Percentiles rank a stretch among this genome's conserved stretches.
These are phyloP conservation scores for Trichopoda pennipes DNA, from an alignment of 2,888 invertebrate genomes.

Conservation along the genomic window DNA sequence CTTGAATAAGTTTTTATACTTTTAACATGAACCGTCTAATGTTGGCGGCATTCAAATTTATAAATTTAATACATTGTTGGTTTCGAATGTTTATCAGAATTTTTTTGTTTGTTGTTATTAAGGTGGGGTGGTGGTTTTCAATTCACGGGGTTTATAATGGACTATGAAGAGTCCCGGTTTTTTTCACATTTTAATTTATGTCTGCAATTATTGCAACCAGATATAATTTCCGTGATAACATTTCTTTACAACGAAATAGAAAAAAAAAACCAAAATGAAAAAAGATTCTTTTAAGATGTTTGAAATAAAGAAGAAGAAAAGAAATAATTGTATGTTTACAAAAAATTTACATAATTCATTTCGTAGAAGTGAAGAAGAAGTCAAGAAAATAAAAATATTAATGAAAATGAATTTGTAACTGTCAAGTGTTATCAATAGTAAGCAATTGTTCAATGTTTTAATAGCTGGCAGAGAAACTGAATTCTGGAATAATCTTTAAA, in stretches of 20 bases:
- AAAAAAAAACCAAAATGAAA: slow-evolving; percentile 49
- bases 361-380: slow-evolving; percentile 31
- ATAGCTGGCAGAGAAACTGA: slow-evolving; percentile 3
- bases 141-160: slow-evolving; percentile 10
- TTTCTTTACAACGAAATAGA: slow-evolving; percentile 64
- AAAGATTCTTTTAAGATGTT: slow-evolving; percentile 40
- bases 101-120: slow-evolving; percentile 18
- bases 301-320: slow-evolving; percentile 68
- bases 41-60: slow-evolving; percentile 39
- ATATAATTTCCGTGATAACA: slow-evolving; percentile 68
- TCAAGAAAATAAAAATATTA: slow-evolving; percentile 55
- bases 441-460: not conserved
- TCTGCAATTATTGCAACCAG: slow-evolving; percentile 76
- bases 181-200: slow-evolving; percentile 62
- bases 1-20: slow-evolving; percentile 65
- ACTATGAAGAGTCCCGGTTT: slow-evolving; percentile 49
- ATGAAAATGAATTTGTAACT: slow-evolving; percentile 64
- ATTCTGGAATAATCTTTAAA: not conserved
- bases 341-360: slow-evolving; percentile 75
- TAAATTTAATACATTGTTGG: slow-evolving; percentile 54
- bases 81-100: slow-evolving; percentile 57
- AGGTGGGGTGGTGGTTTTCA: slow-evolving; percentile 44
- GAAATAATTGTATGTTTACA: slow-evolving; percentile 62
- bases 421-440: slow-evolving; percentile 58
- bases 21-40: slow-evolving; percentile 38